Conservation (phyloP, 2,113 vertebrate species). For the Halcyon malimbica region DNA sequence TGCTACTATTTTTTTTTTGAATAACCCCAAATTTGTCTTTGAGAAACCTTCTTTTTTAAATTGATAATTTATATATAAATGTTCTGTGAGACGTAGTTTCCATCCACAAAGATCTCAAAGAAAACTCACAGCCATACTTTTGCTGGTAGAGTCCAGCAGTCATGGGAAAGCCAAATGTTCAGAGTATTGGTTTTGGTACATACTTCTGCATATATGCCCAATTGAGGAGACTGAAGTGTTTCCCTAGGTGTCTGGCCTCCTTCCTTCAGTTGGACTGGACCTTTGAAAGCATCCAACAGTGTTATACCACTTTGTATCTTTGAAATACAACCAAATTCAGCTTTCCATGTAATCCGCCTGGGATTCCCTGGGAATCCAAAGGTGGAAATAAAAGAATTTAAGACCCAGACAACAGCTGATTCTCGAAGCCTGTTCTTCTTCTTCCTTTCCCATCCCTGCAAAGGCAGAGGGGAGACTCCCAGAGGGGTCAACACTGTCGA, state of each 20-base stretch:
- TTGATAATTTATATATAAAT: background rate
- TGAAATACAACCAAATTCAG: background rate
- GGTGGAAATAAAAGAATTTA: background rate
- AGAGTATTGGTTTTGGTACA: fast-evolving
- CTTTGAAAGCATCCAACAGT: background rate
- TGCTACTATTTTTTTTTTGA: background rate
- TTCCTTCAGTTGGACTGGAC: background rate
- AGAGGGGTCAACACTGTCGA: background rate
- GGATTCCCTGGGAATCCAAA: background rate
- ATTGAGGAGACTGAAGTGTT: background rate
- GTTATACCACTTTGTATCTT: background rate
- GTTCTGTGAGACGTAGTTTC: background rate
- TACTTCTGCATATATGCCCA: background rate
- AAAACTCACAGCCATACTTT: background rate
- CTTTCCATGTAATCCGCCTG: background rate
- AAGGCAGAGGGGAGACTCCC: background rate
- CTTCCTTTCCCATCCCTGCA: background rate
- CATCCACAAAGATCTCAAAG: background rate
- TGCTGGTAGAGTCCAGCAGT: background rate
- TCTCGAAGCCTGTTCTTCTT: background rate
- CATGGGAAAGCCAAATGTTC: background rate
- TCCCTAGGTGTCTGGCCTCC: background rate
- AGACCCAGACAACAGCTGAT: background rate
- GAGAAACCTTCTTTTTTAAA: background rate
- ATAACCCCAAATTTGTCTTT: background rate